These are phyloP conservation scores for Odontocolon sp. DNA, from an alignment of 2,888 invertebrate genomes.

Conservation along the genomic window DNA sequence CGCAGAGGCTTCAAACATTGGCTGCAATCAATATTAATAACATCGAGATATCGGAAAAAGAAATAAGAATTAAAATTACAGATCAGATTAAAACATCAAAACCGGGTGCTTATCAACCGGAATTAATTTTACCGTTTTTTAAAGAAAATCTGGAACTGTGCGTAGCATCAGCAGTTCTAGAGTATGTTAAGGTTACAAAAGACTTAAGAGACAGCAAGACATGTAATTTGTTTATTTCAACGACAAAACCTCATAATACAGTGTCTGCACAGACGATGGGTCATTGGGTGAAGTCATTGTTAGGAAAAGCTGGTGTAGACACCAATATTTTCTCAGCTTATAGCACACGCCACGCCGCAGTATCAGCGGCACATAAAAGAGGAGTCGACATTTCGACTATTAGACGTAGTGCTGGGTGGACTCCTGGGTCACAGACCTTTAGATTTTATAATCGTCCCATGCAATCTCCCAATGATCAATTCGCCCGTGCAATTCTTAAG, in stretches of 20 bases:
- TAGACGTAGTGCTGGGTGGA: too few relatives aligned
- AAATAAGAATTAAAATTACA: too few relatives aligned
- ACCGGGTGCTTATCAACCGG: slow-evolving; percentile 36
- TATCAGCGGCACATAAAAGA: too few relatives aligned
- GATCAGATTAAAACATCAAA: slow-evolving; percentile 52
- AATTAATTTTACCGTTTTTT: slow-evolving; percentile 41
- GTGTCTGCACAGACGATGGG: slow-evolving; percentile 38
- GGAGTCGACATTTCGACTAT: too few relatives aligned
- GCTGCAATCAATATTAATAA: too few relatives aligned
- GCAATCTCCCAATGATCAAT: slow-evolving; percentile 17
- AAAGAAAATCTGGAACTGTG: slow-evolving; percentile 27
- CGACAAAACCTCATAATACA: slow-evolving; percentile 28
- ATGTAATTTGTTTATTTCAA: slow-evolving; percentile 27
- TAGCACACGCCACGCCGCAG: too few relatives aligned
- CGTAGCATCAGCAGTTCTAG: slow-evolving; percentile 32
- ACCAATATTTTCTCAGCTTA: too few relatives aligned
- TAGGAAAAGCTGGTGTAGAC: too few relatives aligned
- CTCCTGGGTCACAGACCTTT: slow-evolving; percentile 36
- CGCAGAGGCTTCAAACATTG: too few relatives aligned
- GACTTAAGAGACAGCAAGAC: slow-evolving; percentile 7
- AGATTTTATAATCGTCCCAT: slow-evolving; percentile 33
- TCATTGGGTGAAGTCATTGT: too few relatives aligned
- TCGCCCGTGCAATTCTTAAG: slow-evolving; percentile 31
- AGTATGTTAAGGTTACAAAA: slow-evolving; percentile 37
- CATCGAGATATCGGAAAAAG: too few relatives aligned